These are phyloP conservation scores for Dasyornis broadbenti DNA, from an alignment of 2,113 vertebrate genomes.

Conservation along the genomic window DNA sequence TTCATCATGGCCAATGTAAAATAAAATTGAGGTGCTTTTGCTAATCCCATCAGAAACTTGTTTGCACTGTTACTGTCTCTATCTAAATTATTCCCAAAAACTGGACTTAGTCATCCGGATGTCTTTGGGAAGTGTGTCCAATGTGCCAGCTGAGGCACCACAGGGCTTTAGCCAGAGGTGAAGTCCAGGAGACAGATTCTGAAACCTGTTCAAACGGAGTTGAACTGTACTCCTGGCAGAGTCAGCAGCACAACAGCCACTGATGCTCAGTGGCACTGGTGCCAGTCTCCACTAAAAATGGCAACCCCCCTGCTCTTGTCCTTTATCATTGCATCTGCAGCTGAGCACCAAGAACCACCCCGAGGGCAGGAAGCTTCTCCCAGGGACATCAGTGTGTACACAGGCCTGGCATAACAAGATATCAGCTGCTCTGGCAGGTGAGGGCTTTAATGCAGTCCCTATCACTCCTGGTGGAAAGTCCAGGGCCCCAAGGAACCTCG, in stretches of 20 bases:
- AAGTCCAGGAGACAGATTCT: background rate
- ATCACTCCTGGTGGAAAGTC: background rate
- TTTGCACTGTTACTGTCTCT: background rate
- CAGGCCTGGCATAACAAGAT: background rate
- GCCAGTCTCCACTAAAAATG: accelerated
- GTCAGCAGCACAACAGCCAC: background rate
- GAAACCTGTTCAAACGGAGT: accelerated
- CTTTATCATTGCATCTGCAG: background rate
- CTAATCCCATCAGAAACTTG: background rate
- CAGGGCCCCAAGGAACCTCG: accelerated
- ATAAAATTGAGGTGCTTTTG: background rate
- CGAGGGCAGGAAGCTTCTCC: slow-evolving; percentile 19
- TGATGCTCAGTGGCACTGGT: background rate
- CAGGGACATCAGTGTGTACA: background rate
- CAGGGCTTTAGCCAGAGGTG: background rate
- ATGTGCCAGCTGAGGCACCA: background rate
- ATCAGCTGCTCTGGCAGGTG: background rate
- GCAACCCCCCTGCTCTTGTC: background rate
- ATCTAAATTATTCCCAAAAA: background rate
- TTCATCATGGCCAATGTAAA: background rate
- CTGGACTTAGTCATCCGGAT: background rate
- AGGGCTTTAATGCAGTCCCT: background rate
- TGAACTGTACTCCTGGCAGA: background rate
- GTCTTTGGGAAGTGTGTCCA: background rate
- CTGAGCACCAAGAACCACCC: background rate